Evolutionary conservation across 2,888 invertebrate genomes (phyloP), one percentile per base, ranked within the genome.

Genomic region (Sinhomidia bicolor): DNA sequence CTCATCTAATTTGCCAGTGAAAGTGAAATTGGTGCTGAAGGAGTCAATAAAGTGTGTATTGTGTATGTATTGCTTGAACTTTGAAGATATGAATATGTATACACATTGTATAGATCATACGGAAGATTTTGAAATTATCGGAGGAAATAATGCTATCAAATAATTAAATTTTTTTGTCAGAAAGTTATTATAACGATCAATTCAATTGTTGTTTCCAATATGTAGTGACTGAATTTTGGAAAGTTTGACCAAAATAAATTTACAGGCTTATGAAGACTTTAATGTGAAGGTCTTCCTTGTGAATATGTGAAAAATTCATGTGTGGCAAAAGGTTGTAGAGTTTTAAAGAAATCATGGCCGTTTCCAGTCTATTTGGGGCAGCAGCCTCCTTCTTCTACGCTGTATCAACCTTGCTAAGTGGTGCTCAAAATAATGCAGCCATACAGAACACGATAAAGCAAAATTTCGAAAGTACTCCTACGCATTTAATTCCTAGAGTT

Each of bases 361-460:
- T 76, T 54, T 86, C 86, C 20, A 88, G 81, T 29, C 51, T 91
- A 10, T 88, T 91, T 36, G 86, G 89, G 26, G 88, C 89, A 9
- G 91, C 90, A 44, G 91, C 92, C 54, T 91, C 92, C 10, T 92
- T 92, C 32, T 82, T 92, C 65, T 92, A 92, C 71, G 92, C 92
- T 57, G 88, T 92, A n/a, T 89, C 92, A 14, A 86, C 91, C n/a
- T 74, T 92, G 57, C 89, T 92, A 10, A 83, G 79, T 14, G 91
- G 91, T 68, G 91, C 90, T 68, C 90, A 90, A 26, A 90, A 90
- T 80, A 79, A 90, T 88, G 89, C 85, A 1, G 89, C 82, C 6
- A 54, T 91, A 9, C 89, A 90, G 62, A 76, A 76, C 29, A 86
- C 88, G 6, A 26, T 89, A 32, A 62, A 87, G 0, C 71, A 84